Percentiles rank a stretch among this genome's conserved stretches.
Evolutionary conservation across 2,797 vertebrate species (phyloP).

Genomic region (Florisuga fusca): DNA sequence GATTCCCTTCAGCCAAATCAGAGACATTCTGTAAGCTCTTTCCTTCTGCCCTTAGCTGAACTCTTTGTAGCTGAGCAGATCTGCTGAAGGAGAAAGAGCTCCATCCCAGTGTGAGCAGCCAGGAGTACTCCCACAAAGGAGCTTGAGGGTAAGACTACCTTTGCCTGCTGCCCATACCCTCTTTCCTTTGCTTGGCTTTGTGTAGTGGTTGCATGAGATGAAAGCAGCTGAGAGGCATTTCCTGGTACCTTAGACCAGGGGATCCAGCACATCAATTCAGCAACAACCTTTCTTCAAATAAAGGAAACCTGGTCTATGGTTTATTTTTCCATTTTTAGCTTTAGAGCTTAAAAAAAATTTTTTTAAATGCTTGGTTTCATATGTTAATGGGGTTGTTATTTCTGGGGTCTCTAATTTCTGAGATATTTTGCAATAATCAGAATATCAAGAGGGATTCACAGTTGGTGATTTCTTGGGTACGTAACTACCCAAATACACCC

Average conservation of each 20-base stretch:
- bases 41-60: neutral
- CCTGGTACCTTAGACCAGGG: neutral
- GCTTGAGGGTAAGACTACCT: neutral
- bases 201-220: neutral
- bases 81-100: neutral
- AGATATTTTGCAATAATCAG: neutral
- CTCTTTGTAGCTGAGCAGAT: neutral
- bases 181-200: neutral
- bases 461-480: neutral
- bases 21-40: neutral
- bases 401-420: too few relatives aligned
- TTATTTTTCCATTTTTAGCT: neutral
- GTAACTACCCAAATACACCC: neutral
- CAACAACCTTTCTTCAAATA: neutral
- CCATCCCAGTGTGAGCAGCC: neutral
- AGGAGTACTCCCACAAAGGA: neutral
- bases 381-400: neutral
- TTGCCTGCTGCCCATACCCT: neutral
- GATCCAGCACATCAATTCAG: neutral
- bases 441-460: neutral
- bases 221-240: neutral
- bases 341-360: too few relatives aligned
- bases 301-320: neutral
- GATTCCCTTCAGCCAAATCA: neutral
- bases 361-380: neutral